Percentiles rank a stretch among this genome's conserved stretches.
These are phyloP conservation scores for Actinia equina DNA, from an alignment of 64 coral and sea anemone genomes.

Conservation along the genomic window DNA sequence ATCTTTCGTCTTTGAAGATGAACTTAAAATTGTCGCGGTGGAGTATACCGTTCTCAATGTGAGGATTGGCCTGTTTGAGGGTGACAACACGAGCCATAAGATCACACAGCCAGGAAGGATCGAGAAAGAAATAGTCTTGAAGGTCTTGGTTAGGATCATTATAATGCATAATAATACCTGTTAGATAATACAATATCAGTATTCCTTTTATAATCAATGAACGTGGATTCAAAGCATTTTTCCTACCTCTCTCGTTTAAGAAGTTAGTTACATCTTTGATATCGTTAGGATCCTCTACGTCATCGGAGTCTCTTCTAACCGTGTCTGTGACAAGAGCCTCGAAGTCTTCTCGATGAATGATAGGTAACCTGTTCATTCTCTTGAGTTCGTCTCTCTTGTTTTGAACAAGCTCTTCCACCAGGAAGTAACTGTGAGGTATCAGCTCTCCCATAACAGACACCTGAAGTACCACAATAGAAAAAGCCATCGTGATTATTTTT, in stretches of 20 bases:
- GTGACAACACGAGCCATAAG: slow-evolving; percentile 87
- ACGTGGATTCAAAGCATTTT: not conserved
- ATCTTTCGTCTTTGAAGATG: slow-evolving; percentile 67
- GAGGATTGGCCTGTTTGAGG: slow-evolving; percentile 50
- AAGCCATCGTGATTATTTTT: too few species aligned
- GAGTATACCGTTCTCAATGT: slow-evolving; percentile 68
- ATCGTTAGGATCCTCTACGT: slow-evolving; percentile 82
- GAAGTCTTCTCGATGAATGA: slow-evolving; percentile 80
- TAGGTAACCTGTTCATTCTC: slow-evolving; percentile 44
- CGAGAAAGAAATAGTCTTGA: slow-evolving; percentile 89
- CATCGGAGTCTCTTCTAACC: slow-evolving; percentile 35
- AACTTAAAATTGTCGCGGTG: slow-evolving; percentile 31
- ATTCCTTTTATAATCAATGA: too few species aligned
- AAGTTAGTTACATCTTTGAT: slow-evolving; percentile 83
- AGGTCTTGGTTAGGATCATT: slow-evolving; percentile 94
- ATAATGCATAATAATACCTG: slow-evolving; percentile 94
- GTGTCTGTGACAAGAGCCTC: slow-evolving; percentile 79
- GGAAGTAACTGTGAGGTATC: slow-evolving; percentile 77
- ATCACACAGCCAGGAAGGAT: slow-evolving; percentile 91
- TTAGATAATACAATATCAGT: not conserved
- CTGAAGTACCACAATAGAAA: not conserved
- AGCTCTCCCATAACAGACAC: slow-evolving; percentile 83
- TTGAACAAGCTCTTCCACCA: slow-evolving; percentile 57
- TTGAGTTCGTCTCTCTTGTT: slow-evolving; percentile 46
- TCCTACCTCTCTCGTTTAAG: slow-evolving; percentile 84